Base-by-base conservation (phyloP, 2,797 vertebrate species). In the Oryzias sinensis region DNA sequence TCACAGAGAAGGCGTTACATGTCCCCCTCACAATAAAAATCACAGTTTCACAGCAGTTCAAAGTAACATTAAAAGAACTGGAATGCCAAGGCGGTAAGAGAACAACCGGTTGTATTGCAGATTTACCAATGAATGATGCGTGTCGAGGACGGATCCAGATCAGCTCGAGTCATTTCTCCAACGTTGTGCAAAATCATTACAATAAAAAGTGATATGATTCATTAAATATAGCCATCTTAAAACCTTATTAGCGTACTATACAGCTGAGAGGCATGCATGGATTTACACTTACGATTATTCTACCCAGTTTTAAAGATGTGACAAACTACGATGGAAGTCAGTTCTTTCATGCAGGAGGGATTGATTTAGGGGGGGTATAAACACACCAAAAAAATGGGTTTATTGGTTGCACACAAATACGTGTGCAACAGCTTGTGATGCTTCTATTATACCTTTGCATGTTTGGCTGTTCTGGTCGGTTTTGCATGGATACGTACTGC, bases 241-340 rank as follows among this genome's bases (percentile, higher is more conserved):
- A 90, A 79, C 69, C 58, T 71, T 75, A 80, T 86, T 79, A 78
- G 70, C 86, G 70, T 84, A 87, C 88, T 79, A 81, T 91, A 90
- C 89, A 92, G 88, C 89, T 87, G 81, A 66, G 85, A 76, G 52
- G 59, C 91, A 93, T 92, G 91, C 92, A 89, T 81, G 76, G 76
- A 74, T 77, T 65, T 90, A 89, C 84, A 91, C 83, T 60, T 81
- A 86, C 83, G 75, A 89, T 72, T 78, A 77, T 80, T 77, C 68
- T 77, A 78, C 68, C 67, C 71, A 81, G 74, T 59, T 61, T 59
- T 71, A 76, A 53, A 55, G 75, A 80, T 46, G 53, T 67, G 67
- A 69, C 59, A 59, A 72, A 59, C 73, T 73, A 89, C 63, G 54
- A 44, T 22, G 40, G 77, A 18, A 72, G 73, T 66, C 48, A 43